Percentiles rank a stretch among this genome's conserved stretches.
Conservation (phyloP, 2,113 vertebrate genomes). For the Pleuronectes platessa region DNA sequence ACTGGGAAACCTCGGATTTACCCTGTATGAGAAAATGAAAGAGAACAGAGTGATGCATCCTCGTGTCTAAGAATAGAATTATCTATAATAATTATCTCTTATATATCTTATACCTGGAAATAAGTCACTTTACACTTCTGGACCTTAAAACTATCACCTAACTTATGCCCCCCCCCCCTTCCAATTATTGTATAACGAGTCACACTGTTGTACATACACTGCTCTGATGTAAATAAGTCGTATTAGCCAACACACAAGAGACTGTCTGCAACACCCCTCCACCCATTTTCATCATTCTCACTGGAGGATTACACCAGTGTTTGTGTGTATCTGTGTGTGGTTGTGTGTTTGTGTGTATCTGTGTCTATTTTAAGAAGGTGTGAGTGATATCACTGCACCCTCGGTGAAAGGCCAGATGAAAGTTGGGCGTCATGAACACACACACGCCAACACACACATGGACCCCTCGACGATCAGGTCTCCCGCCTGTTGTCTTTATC, state of each 20-base stretch:
- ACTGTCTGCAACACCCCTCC: background rate
- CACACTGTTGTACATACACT: background rate
- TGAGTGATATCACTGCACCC: slow-evolving; percentile 80
- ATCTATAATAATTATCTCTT: no score
- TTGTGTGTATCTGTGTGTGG: slow-evolving; percentile 1
- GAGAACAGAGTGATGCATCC: no score
- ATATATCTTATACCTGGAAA: no score
- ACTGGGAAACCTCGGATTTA: no score
- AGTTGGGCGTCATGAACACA: slow-evolving; percentile 73
- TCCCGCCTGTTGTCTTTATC: slow-evolving; percentile 79
- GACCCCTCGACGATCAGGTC: slow-evolving; percentile 48
- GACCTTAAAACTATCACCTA: no score
- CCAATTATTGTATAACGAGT: background rate
- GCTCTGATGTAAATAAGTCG: background rate
- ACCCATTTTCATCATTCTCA: background rate
- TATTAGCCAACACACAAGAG: background rate
- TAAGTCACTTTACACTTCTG: no score
- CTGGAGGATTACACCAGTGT: slow-evolving; percentile 18
- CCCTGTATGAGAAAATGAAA: no score
- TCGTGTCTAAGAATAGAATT: no score
- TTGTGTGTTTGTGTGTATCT: slow-evolving; percentile 23
- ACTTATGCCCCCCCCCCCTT: no score
- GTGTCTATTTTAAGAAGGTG: slow-evolving; percentile 77
- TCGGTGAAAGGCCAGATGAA: slow-evolving; percentile 78
- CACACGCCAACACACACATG: slow-evolving; percentile 21